Percentiles rank a stretch among this genome's conserved stretches.
Conservation (phyloP, 2,797 vertebrate species). For the Sphenodon punctatus region DNA sequence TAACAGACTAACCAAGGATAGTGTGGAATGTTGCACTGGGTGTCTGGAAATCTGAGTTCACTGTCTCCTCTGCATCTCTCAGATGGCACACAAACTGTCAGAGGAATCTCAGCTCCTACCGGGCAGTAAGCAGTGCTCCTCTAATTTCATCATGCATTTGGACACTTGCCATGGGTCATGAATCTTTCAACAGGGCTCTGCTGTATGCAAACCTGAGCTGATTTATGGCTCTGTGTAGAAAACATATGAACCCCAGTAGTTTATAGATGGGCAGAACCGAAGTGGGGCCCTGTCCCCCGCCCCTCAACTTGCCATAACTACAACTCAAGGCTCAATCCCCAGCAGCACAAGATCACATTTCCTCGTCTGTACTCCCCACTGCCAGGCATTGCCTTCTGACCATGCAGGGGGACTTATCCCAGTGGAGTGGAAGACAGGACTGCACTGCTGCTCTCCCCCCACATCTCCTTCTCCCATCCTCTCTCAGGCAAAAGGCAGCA, state of each 20-base stretch:
- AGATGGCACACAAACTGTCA: neutral
- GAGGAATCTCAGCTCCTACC: neutral
- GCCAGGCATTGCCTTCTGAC: too few species aligned
- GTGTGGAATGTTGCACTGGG: neutral
- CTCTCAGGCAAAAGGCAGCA: too few species aligned
- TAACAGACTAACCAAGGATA: neutral
- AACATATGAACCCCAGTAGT: neutral
- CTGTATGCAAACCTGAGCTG: neutral
- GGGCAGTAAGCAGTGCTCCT: neutral
- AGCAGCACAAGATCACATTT: too few species aligned
- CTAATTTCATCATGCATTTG: neutral
- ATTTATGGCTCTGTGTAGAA: neutral
- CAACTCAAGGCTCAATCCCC: too few species aligned
- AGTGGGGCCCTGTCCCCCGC: too few species aligned
- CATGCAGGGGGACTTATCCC: too few species aligned
- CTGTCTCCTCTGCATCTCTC: neutral
- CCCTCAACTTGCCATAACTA: too few species aligned
- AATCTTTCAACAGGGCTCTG: neutral
- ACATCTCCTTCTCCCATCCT: too few species aligned
- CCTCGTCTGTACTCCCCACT: too few species aligned
- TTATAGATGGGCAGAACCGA: too few species aligned
- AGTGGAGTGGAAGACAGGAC: too few species aligned
- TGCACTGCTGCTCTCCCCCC: too few species aligned
- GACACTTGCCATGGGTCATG: neutral
- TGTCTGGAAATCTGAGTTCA: neutral